Conservation (phyloP, 2,888 invertebrate species). For the Eupithecia insigniata region DNA sequence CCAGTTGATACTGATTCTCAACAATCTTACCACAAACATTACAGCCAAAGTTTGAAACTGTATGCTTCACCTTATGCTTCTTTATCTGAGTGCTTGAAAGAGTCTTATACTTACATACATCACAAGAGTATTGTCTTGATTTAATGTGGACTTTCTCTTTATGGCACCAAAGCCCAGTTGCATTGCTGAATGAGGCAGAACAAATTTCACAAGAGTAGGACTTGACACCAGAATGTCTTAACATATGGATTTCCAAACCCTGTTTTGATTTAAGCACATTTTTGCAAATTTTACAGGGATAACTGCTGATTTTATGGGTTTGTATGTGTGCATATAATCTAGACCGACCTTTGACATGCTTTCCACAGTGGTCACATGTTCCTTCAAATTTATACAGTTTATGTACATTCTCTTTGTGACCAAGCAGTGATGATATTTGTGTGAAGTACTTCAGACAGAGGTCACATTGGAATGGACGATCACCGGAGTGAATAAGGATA, state of each 20-base stretch:
- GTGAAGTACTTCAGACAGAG: constrained; percentile 61
- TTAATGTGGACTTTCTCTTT: constrained; percentile 58
- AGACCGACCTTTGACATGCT: constrained; percentile 59
- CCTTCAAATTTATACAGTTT: constrained; percentile 56
- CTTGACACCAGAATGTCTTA: constrained; percentile 63
- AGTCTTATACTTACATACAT: constrained; percentile 62
- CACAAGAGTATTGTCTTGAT: constrained; percentile 56
- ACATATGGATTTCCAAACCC: constrained; percentile 58
- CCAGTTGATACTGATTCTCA: constrained; percentile 56
- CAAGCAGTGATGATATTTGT: constrained; percentile 61
- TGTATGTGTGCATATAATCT: constrained; percentile 62
- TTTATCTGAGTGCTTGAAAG: constrained; percentile 48
- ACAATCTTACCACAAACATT: constrained; percentile 66
- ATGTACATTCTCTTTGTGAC: constrained; percentile 64
- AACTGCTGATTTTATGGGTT: constrained; percentile 48
- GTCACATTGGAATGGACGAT: constrained; percentile 62
- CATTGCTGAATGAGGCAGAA: constrained; percentile 63
- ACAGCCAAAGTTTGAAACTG: constrained; percentile 59
- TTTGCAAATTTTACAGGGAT: constrained; percentile 59
- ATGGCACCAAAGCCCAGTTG: constrained; percentile 67
- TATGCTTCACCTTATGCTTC: constrained; percentile 62
- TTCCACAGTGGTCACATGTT: constrained; percentile 71
- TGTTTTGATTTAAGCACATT: constrained; percentile 55
- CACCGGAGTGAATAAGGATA: constrained; percentile 62
- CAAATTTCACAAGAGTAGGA: constrained; percentile 69